phyloP scores from a whole-genome alignment of 2,888 invertebrate species.

The Orthosia gothica region DNA sequence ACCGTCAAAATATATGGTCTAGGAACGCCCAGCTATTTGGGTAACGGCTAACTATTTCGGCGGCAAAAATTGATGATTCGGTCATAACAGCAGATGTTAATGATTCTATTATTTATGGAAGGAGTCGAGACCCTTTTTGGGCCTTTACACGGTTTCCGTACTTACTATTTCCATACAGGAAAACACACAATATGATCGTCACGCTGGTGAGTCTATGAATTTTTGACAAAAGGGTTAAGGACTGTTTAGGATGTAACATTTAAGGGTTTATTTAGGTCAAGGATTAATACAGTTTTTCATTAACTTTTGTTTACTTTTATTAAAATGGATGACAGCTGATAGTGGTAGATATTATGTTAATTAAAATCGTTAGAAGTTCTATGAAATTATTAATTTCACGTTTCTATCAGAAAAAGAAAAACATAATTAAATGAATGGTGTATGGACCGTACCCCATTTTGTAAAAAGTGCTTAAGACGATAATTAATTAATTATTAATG shows the following conservation, averaged over 20 bases:
- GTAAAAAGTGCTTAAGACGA: background rate
- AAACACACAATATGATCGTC: slow-evolving; percentile 25
- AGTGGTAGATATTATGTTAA: background rate
- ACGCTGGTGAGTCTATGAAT: slow-evolving; percentile 31
- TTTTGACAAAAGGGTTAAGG: slow-evolving; percentile 1
- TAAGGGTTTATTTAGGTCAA: slow-evolving; percentile 12
- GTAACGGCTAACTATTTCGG: slow-evolving; percentile 71
- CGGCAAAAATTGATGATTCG: slow-evolving; percentile 84
- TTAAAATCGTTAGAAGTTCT: background rate
- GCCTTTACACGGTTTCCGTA: slow-evolving; percentile 64
- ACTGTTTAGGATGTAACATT: background rate
- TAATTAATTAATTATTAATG: slow-evolving; percentile 1
- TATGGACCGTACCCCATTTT: background rate
- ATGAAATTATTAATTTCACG: background rate
- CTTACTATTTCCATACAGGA: slow-evolving; percentile 25
- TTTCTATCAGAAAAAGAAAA: no score
- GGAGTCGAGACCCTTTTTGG: slow-evolving; percentile 60
- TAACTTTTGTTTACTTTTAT: background rate
- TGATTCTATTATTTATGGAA: slow-evolving; percentile 91
- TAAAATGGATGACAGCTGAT: background rate
- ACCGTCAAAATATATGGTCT: slow-evolving; percentile 87
- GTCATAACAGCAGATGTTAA: slow-evolving; percentile 90
- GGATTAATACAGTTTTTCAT: background rate
- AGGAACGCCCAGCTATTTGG: slow-evolving; percentile 79
- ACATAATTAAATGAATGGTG: background rate